Base-by-base conservation (phyloP, 2,797 vertebrate genomes). In the Chaetodon trifasciatus region DNA sequence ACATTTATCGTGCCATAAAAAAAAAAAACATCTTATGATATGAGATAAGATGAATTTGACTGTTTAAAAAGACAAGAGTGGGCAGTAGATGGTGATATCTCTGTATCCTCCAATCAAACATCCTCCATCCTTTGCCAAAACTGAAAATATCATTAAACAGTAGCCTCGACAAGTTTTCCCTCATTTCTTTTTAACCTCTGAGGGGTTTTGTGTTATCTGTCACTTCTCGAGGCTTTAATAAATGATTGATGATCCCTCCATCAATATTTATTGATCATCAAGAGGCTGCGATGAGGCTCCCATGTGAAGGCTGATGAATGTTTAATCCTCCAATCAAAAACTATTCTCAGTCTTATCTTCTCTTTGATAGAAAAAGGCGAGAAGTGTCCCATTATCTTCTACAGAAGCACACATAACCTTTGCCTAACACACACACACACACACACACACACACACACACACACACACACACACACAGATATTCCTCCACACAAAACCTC, bases 231-330 rank as follows among this genome's bases (percentile, higher is more conserved):
- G 58, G 63, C 52, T 86, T 83, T 74, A 56, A 86, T 94, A 55
- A 92, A 94, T 87, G 50, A 92, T 92, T 87, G 62, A 93, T 88
- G 79, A 84, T 60, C 11, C 13, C 39, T 52, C 65, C 74, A 90
- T 94, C 89, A 94, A 94, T 94, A 94, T 94, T 93, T 93, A 94
- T 93, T 90, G 89, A 93, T 92, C 86, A 91, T 94, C 88, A 91
- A 81, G 81, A 67, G 66, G 39, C 53, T 50, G 62, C 10, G 35
- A 71, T 60, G 79, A 85, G 56, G 55, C 74, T 72, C 61, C 70
- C 39, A 74, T 80, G 57, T 7, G 11, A 75, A 70, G 52, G 63
- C 78, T 91, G 37, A 89, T 94, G 56, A 91, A 93, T 91, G 66
- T 90, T 94, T 93, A 86, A 94, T 92, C 65, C 6, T 64, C 74